Evolutionary conservation across 2,888 invertebrate genomes (phyloP).

Genomic region (Pristionchus maxplancki): DNA sequence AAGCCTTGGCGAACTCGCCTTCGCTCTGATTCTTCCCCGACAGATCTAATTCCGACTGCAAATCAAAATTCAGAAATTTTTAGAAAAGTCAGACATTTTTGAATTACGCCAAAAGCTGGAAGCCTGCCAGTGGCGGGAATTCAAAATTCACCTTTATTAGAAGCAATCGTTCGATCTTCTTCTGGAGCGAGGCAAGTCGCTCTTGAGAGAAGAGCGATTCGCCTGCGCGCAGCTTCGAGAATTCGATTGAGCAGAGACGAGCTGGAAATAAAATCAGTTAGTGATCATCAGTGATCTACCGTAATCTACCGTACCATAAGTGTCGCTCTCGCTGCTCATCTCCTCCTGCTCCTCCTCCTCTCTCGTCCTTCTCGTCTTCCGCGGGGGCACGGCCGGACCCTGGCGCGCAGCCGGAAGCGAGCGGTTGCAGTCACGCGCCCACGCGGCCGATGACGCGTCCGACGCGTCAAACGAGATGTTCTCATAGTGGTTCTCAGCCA

Average conservation of each 20-base stretch:
- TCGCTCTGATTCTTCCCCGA: neutral
- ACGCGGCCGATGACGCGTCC: neutral
- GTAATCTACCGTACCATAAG: neutral
- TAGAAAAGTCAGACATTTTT: neutral
- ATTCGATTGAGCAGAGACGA: slow-evolving; percentile 38
- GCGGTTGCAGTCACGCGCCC: neutral
- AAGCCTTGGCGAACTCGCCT: neutral
- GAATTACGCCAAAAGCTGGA: neutral
- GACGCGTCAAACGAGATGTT: slow-evolving; percentile 43
- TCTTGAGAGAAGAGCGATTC: slow-evolving; percentile 11
- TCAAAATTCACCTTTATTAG: slow-evolving; percentile 10
- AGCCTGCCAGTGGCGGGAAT: neutral
- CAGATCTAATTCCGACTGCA: slow-evolving; percentile 28
- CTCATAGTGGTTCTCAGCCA: slow-evolving; percentile 30
- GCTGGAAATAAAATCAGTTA: slow-evolving; percentile 13
- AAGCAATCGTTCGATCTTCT: slow-evolving; percentile 39
- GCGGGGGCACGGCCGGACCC: neutral
- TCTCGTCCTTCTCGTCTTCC: neutral
- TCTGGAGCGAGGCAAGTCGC: slow-evolving; percentile 32
- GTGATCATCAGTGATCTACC: neutral
- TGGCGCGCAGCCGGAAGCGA: neutral
- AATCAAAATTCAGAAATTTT: neutral
- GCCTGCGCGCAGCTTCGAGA: slow-evolving; percentile 11
- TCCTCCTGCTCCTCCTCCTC: neutral
- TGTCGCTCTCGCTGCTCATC: neutral